Evolutionary conservation across 2,888 invertebrate genomes (phyloP), one percentile per base, ranked within the genome.

Genomic region (Apomyelois bistriatella): DNA sequence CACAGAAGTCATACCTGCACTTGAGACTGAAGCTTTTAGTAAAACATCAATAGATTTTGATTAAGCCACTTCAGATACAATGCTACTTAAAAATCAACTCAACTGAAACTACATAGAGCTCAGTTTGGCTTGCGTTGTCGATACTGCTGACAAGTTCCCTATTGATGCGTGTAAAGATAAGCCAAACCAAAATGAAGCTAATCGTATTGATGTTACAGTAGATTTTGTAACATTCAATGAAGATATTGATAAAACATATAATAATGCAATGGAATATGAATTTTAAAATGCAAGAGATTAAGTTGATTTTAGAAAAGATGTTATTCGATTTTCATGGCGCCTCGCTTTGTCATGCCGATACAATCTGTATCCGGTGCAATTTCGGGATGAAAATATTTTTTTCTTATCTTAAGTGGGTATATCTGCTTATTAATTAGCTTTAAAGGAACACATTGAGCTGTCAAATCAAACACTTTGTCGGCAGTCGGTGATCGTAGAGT

Each of bases 371-470:
- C 90, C 90, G 90, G 87, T 87, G 85, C 79, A 82, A 85, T 85
- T 90, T 89, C 77, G 83, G 88, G 88, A 86, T 87, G 88, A 87
- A 90, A 89, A 88, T 86, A 88, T 89, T 90, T 86, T 46, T 85
- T 82, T 86, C 85, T 88, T 88, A 89, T 90, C 89, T 87, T 87
- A 89, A 90, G 90, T 89, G 89, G 86, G 82, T 89, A 88, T 88
- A 89, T 89, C 90, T 90, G 88, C 79, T 89, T 88, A 90, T 89
- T 90, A 89, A 90, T 89, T 90, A 89, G 80, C 76, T 79, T 79
- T 77, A 71, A 79, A 76, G 80, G 82, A 80, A 83, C 81, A 82
- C 74, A 79, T 80, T 68, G 79, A 79, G 85, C 90, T 87, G 89
- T 88, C 89, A 87, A 80, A 86, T 77, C 75, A 78, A 81, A 85